phyloP scores from a whole-genome alignment of 1,140 invertebrate genomes.

The Heliconius hewitsoni region DNA sequence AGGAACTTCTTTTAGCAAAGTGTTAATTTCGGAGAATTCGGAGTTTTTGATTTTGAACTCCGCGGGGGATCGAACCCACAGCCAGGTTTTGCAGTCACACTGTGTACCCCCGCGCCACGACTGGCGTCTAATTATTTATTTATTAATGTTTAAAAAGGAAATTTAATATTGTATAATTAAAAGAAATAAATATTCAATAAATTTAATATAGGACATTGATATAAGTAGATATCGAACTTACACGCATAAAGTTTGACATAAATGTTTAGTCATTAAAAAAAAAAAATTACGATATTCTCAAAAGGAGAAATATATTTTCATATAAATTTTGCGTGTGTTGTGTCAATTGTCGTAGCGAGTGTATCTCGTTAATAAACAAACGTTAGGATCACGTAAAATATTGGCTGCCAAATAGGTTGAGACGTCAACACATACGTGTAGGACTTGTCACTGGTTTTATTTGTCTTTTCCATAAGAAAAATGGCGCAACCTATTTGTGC shows the following conservation, averaged over 20 bases:
- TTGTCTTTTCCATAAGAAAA: not conserved
- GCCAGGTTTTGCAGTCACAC: too few species aligned
- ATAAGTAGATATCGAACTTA: not conserved
- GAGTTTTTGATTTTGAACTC: too few species aligned
- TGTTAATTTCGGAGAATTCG: too few species aligned
- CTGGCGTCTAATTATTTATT: too few species aligned
- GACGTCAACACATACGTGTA: constrained; percentile 18
- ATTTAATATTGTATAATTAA: too few species aligned
- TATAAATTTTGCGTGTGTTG: not conserved
- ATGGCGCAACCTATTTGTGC: not conserved
- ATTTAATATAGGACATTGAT: not conserved
- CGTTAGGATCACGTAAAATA: constrained; percentile 28
- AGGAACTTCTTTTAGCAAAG: too few species aligned
- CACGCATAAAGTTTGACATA: not conserved
- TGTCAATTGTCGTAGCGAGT: not conserved
- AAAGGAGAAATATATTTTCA: constrained; percentile 4
- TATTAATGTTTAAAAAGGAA: too few species aligned
- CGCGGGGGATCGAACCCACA: too few species aligned
- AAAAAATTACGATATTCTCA: not conserved
- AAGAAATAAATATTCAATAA: too few species aligned
- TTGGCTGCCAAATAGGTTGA: constrained; percentile 20
- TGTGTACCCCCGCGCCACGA: too few species aligned
- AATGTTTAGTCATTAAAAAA: not conserved
- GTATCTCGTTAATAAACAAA: not conserved
- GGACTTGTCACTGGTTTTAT: constrained; percentile 16